Percentiles rank a stretch among this genome's conserved stretches.
phyloP scores from a whole-genome alignment of 1,140 invertebrate species.

The Yoshiicerus persimilis region DNA sequence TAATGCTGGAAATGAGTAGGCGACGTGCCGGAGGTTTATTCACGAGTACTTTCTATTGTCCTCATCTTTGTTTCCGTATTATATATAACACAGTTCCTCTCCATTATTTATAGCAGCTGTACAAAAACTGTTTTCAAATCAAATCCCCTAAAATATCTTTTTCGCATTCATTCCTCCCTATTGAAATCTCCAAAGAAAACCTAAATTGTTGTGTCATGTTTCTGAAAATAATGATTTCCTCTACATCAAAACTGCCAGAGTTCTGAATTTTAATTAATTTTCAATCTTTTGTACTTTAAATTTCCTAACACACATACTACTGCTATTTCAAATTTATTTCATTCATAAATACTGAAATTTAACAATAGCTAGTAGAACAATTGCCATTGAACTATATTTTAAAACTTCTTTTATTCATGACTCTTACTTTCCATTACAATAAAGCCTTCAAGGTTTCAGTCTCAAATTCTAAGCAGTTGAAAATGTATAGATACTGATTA shows the following conservation, averaged over 20 bases:
- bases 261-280: not conserved
- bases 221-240: not conserved
- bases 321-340: no score
- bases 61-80: not conserved
- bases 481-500: no score
- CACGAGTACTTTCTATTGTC: not conserved
- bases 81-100: not conserved
- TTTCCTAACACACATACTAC: no score
- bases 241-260: not conserved
- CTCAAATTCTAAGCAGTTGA: no score
- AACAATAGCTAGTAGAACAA: no score
- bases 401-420: no score
- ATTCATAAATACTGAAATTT: no score
- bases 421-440: no score
- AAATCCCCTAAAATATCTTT: not conserved
- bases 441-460: no score
- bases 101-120: not conserved
- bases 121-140: not conserved
- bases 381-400: no score
- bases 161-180: not conserved
- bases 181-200: not conserved
- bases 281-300: not conserved
- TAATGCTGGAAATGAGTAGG: not conserved
- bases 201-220: not conserved
- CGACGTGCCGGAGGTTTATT: not conserved